Percentiles rank a stretch among this genome's conserved stretches.
Conservation (phyloP, 2,888 invertebrate genomes). For the Caenorhabditis afra region DNA sequence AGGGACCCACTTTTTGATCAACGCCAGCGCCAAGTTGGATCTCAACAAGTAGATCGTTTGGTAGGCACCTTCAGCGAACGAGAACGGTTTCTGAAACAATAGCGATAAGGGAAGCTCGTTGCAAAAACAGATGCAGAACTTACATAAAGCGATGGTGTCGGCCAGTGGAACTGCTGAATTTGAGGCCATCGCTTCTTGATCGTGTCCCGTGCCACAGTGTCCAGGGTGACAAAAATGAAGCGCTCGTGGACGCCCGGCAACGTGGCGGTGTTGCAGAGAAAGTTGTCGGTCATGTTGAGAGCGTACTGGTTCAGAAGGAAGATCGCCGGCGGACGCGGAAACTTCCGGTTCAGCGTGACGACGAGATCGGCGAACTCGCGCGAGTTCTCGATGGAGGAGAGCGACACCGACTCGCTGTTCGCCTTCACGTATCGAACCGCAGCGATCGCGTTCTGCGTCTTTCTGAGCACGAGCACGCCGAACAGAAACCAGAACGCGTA, state of each 20-base stretch:
- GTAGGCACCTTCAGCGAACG: slow-evolving; percentile 80
- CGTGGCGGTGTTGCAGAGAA: slow-evolving; percentile 77
- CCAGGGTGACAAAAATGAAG: slow-evolving; percentile 79
- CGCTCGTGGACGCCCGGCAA: slow-evolving; percentile 67
- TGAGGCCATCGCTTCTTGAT: slow-evolving; percentile 75
- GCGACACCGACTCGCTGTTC: slow-evolving; percentile 72
- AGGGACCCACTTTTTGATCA: slow-evolving; percentile 67
- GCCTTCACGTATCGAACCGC: slow-evolving; percentile 78
- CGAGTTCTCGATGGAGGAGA: slow-evolving; percentile 74
- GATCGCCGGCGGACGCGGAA: slow-evolving; percentile 77
- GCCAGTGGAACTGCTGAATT: slow-evolving; percentile 79
- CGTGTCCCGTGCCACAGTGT: slow-evolving; percentile 74
- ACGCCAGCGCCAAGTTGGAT: slow-evolving; percentile 76
- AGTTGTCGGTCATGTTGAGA: slow-evolving; percentile 80
- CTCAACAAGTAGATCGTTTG: slow-evolving; percentile 79
- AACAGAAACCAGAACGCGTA: slow-evolving; percentile 72
- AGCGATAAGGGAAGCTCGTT: no score
- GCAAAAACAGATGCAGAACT: no score
- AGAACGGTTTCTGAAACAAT: slow-evolving; percentile 80
- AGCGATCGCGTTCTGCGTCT: slow-evolving; percentile 77
- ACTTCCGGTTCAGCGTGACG: slow-evolving; percentile 60
- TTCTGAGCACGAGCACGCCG: slow-evolving; percentile 75
- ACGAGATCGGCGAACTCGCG: slow-evolving; percentile 72
- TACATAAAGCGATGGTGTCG: slow-evolving; percentile 79
- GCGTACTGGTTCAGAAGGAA: slow-evolving; percentile 79